Percentiles rank a stretch among this genome's conserved stretches.
Evolutionary conservation across 1,140 invertebrate species (phyloP).

Genomic region (Achroia grisella): DNA sequence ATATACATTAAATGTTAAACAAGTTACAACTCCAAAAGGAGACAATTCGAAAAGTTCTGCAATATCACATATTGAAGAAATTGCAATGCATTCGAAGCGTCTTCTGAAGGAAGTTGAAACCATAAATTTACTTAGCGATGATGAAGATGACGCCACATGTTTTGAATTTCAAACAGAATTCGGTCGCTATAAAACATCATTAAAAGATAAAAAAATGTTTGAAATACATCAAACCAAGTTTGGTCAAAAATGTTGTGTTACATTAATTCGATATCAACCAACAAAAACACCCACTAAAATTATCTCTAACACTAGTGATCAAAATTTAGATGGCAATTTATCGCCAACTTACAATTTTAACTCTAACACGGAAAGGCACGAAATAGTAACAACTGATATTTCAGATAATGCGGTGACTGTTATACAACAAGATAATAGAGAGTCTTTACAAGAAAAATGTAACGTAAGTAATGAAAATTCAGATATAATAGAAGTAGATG

Average conservation of each 20-base stretch:
- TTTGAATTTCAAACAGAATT: conserved; percentile 39
- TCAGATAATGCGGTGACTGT: no score
- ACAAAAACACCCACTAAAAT: no score
- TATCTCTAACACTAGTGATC: no score
- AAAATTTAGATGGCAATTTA: no score
- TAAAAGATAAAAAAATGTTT: conserved; percentile 18
- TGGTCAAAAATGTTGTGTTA: conserved; percentile 8
- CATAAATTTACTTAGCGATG: conserved; percentile 55
- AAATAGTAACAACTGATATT: no score
- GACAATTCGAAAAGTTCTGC: conserved; percentile 10
- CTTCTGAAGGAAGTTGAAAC: conserved; percentile 24
- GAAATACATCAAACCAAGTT: conserved; percentile 44
- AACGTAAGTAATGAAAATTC: neutral
- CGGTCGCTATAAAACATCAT: conserved; percentile 27
- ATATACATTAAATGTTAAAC: conserved; percentile 50
- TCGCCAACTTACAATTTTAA: no score
- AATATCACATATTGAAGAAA: conserved; percentile 12
- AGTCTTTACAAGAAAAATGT: neutral
- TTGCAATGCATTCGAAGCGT: conserved; percentile 4
- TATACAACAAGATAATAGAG: no score
- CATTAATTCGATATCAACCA: neutral
- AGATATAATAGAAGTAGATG: conserved; percentile 13
- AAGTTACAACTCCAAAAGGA: conserved; percentile 14
- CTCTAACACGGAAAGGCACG: no score
- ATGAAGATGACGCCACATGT: conserved; percentile 32